Base-by-base conservation (phyloP, 2,888 invertebrate genomes). In the Aricia artaxerxes region DNA sequence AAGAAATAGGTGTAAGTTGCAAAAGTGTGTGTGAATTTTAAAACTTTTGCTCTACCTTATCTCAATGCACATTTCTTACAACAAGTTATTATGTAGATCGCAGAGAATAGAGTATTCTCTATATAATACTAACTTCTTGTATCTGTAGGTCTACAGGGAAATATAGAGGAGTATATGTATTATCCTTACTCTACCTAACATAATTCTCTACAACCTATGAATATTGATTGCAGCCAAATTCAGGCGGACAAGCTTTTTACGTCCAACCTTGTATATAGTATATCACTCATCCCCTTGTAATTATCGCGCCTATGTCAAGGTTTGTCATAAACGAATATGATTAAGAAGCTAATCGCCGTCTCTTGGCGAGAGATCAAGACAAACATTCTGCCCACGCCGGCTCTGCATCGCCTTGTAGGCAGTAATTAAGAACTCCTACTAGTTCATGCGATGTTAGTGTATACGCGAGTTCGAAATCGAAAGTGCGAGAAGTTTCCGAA, bases 311-410 rank as follows among this genome's bases (percentile, higher is more conserved):
- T 79, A 80, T 78, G 76, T 64, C 79, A 80, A 80, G 80, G 79
- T 80, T 79, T 81, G 84, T 85, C 84, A 84, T 82, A 82, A 60
- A 78, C 84, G 84, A 83, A 84, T 83, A 87, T 87, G 84, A 86
- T 64, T 53, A 69, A 69, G 76, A 57, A 49, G 40, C 64, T 78
- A 35, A 81, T 83, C 24, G 24, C 83, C 84, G 81, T 81, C 81
- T 83, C 81, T 92, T 92, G 92, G 92, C 92, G 81, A 77, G 76
- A 79, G 83, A 83, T 90, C 91, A 92, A 92, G 85, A 88, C 87
- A 90, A 90, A 91, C 88, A 89, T 80, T 80, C 78, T 60, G 69
- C 83, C 81, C 81, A 83, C 84, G 83, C 80, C 44, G 2, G 16
- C 44, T 64, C 31, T 60, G 60, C 57, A 72, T 72, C 31, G 69